Conservation (phyloP, 1,140 invertebrate species). For the Cyclina sinensis region DNA sequence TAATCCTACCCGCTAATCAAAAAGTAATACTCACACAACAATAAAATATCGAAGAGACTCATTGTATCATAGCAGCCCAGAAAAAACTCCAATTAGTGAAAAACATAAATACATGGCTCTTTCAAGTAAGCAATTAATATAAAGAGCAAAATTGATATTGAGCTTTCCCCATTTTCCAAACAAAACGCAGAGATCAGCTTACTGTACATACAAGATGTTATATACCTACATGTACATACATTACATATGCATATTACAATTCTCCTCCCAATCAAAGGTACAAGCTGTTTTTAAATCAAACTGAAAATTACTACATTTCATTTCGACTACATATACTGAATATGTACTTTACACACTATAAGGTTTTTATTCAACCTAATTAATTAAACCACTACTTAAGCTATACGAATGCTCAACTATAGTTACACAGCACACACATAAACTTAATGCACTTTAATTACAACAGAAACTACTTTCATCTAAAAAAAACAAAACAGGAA, state of each 20-base stretch:
- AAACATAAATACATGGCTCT: not conserved
- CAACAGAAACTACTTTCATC: not conserved
- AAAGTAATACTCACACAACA: not conserved
- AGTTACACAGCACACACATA: not conserved
- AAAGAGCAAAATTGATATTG: not conserved
- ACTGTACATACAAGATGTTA: no score
- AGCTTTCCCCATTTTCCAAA: not conserved
- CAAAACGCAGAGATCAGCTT: not conserved
- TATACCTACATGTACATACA: no score
- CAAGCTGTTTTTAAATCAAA: no score
- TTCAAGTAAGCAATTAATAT: conserved; percentile 17
- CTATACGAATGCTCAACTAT: no score
- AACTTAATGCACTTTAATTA: not conserved
- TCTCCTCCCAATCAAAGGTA: no score
- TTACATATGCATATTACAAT: no score
- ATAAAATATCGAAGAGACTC: not conserved
- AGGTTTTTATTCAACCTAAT: no score
- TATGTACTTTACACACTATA: no score
- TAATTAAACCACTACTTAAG: not conserved
- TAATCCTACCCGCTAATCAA: not conserved
- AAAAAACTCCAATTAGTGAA: conserved; percentile 22
- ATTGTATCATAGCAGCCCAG: not conserved
- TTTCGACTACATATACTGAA: no score
- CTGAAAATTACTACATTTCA: no score
- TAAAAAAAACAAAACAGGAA: no score